Base-by-base conservation (phyloP, 1,140 invertebrate species). In the Heliconius hermathena region DNA sequence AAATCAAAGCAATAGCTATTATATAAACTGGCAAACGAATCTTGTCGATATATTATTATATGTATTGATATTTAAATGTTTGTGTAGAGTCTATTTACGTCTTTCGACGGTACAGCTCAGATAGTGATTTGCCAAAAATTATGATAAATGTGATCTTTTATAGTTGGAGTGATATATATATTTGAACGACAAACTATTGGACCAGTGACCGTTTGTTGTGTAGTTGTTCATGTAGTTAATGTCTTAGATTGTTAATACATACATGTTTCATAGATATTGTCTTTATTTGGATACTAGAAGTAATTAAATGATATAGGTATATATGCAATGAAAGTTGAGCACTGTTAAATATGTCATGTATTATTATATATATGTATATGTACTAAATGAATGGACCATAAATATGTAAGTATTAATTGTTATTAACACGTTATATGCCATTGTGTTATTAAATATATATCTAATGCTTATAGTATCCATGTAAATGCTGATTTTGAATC, bases 201-300 rank as follows among this genome's bases (percentile, higher is more conserved):
- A 94, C 91, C 93, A 93, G 90, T 93, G 90, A 90, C 85, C 87
- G 92, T 91, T 92, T 91, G 89, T 90, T 91, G 89, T 87, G 82
- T 90, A 89, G 87, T 89, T 89, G 91, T 93, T 93, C 88, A 89
- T 73, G 90, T 92, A 93, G 91, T 88, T 81, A 89, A 46, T 89
- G 90, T 92, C 89, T 90, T 94, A 94, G 91, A 92, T 91, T 92
- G 91, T 92, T 93, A 87, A 88, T 91, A 88, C 89, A 87, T 91
- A 88, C 89, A 89, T 90, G 88, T 88, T 89, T 84, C 87, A 85
- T 91, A 87, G 85, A 87, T 72, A 80, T 85, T 85, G 82, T 87
- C 82, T 84, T 85, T 75, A 38, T 70, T 78, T 73, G 73, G 84
- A 88, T 83, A 81, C 84, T 83, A 83, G 83, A 86, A 66, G 60